phyloP scores from a whole-genome alignment of 2,797 vertebrate species.

The Anomalospiza imberbis region DNA sequence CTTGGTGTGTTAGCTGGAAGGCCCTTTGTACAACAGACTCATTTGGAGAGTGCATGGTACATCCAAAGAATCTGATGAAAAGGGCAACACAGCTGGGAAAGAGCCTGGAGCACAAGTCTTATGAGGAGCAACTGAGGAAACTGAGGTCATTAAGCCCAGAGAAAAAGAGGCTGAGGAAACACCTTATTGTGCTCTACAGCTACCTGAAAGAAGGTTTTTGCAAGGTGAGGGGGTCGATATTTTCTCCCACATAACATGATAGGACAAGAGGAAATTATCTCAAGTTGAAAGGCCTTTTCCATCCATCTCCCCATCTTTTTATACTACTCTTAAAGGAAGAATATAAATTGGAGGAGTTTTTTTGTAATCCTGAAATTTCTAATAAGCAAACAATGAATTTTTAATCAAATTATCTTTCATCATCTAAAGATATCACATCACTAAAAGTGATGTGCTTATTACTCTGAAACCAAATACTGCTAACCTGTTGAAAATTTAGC shows the following conservation, averaged over 20 bases:
- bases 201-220: not conserved
- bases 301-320: not conserved
- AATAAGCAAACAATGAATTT: not conserved
- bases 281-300: not conserved
- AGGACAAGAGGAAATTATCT: not conserved
- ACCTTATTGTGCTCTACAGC: not conserved
- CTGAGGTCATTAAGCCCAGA: not conserved
- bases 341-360: not conserved
- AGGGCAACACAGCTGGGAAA: not conserved
- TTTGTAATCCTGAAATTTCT: not conserved
- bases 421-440: not conserved
- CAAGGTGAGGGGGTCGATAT: rapidly evolving
- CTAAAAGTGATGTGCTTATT: not conserved
- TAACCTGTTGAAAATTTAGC: not conserved
- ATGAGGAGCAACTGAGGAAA: not conserved
- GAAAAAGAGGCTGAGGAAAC: not conserved
- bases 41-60: not conserved
- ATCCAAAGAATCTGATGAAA: not conserved
- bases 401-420: not conserved
- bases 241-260: not conserved
- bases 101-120: not conserved
- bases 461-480: not conserved
- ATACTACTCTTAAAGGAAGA: not conserved
- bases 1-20: not conserved
- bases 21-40: not conserved